Percentiles rank a stretch among this genome's conserved stretches.
These are phyloP conservation scores for Laupala kohalensis DNA, from an alignment of 1,140 invertebrate species.

Conservation along the genomic window DNA sequence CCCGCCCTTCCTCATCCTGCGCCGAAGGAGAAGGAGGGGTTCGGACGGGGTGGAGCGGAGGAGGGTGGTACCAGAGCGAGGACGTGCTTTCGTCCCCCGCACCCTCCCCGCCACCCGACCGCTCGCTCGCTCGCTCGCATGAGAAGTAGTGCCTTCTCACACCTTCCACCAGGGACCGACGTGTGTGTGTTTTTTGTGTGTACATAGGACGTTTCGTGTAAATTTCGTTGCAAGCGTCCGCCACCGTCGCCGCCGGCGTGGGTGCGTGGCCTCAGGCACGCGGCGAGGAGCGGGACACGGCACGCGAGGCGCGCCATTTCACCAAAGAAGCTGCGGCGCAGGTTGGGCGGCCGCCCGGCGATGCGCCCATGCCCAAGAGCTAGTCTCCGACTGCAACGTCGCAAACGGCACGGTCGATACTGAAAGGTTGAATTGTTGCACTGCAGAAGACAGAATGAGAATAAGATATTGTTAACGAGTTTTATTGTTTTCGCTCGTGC, in stretches of 20 bases:
- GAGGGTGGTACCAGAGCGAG: neutral
- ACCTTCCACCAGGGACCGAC: conserved; percentile 3
- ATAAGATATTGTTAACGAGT: conserved; percentile 3
- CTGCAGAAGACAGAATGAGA: neutral
- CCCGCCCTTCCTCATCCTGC: too few relatives aligned
- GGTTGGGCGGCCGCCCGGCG: too few relatives aligned
- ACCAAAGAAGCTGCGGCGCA: too few relatives aligned
- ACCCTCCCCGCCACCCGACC: conserved; percentile 1
- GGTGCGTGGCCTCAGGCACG: too few relatives aligned
- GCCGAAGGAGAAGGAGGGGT: neutral
- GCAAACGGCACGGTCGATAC: neutral
- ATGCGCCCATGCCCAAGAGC: neutral
- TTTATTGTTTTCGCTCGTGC: neutral
- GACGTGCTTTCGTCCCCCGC: neutral
- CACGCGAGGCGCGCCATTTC: too few relatives aligned
- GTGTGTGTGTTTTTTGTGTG: neutral
- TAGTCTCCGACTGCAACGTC: neutral
- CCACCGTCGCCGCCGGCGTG: too few relatives aligned
- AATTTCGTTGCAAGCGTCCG: neutral
- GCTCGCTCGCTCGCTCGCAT: neutral
- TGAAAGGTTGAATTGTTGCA: neutral
- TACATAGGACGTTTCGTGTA: conserved; percentile 3
- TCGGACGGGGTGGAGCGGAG: neutral
- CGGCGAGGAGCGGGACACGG: too few relatives aligned
- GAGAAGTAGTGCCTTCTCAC: conserved; percentile 12